A percentile compares a stretch with the other conserved stretches of the same genome.
phyloP scores from a whole-genome alignment of 2,797 vertebrate genomes.

The Anomalospiza imberbis region DNA sequence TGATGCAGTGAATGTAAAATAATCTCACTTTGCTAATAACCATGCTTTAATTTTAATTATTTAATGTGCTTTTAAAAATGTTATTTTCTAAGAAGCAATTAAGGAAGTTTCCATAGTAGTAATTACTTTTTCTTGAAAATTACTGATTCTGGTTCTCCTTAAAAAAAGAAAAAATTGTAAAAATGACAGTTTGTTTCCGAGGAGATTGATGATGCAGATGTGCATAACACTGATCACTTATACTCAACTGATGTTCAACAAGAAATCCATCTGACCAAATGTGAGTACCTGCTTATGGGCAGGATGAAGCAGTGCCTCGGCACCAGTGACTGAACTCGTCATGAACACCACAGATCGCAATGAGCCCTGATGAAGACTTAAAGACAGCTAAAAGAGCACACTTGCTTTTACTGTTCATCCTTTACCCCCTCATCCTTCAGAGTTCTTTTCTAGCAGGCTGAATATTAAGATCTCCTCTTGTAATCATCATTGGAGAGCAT shows the following conservation, averaged over 20 bases:
- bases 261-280: background rate
- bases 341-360: background rate
- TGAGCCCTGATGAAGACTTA: background rate
- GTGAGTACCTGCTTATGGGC: background rate
- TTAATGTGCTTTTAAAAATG: background rate
- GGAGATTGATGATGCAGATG: background rate
- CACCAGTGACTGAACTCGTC: background rate
- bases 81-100: background rate
- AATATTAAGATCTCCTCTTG: background rate
- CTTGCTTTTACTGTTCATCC: background rate
- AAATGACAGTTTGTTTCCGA: background rate
- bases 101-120: background rate
- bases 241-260: rapidly evolving
- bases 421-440: background rate
- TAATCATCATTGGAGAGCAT: background rate
- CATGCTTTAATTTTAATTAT: background rate
- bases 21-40: background rate
- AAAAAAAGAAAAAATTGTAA: background rate
- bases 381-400: background rate
- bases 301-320: background rate
- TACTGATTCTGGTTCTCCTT: background rate
- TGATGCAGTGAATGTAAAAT: background rate
- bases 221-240: background rate
- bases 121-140: background rate
- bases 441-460: background rate